Percentiles rank a stretch among this genome's conserved stretches.
Conservation (phyloP, 2,113 vertebrate species). For the Rhynchopsitta pachyrhyncha region DNA sequence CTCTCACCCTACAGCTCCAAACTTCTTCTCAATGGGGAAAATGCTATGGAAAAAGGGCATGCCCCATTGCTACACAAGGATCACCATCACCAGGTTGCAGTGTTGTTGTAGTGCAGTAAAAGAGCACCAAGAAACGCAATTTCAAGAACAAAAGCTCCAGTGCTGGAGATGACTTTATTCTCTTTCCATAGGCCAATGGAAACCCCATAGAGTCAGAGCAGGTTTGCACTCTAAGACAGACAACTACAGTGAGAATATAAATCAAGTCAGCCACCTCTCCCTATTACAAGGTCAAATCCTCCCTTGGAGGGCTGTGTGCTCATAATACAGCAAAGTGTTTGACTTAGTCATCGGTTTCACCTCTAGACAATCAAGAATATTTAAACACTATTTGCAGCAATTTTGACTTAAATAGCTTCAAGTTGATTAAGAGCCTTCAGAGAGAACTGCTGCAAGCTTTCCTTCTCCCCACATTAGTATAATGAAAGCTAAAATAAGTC, state of each 20-base stretch:
- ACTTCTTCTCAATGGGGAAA: no score
- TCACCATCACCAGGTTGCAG: not conserved
- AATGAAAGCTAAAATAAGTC: not conserved
- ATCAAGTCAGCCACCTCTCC: not conserved
- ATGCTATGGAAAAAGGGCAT: rapidly evolving
- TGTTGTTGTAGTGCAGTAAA: not conserved
- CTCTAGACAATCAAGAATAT: not conserved
- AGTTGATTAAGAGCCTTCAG: not conserved
- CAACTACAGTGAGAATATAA: not conserved
- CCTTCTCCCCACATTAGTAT: not conserved
- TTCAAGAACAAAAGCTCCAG: not conserved
- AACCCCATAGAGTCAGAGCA: not conserved
- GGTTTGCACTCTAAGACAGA: not conserved
- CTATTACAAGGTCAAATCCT: not conserved
- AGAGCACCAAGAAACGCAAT: not conserved
- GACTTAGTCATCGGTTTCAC: not conserved
- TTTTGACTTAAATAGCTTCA: not conserved
- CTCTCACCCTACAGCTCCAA: not conserved
- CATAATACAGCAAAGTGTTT: not conserved
- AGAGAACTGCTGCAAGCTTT: not conserved
- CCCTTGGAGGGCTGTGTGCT: not conserved
- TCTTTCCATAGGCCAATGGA: conserved; percentile 13
- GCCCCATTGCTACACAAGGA: not conserved
- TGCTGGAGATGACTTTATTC: not conserved
- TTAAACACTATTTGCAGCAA: not conserved